phyloP scores from a whole-genome alignment of 2,113 vertebrate genomes.

The Etia nguti region DNA sequence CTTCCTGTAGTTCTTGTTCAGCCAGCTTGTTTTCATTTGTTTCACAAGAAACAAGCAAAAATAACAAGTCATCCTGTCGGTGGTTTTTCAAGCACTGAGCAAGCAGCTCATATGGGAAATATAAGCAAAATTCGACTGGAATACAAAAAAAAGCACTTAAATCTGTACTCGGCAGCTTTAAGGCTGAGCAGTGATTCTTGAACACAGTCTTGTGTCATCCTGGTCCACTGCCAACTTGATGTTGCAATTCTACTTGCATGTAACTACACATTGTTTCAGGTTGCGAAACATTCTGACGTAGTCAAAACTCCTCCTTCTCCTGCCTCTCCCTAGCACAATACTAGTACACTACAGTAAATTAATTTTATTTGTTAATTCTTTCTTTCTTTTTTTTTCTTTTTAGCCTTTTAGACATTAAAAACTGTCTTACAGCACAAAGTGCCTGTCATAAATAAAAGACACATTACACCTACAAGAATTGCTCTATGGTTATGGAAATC shows the following conservation, averaged over 20 bases:
- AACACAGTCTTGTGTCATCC: background rate
- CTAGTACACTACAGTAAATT: background rate
- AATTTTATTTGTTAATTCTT: background rate
- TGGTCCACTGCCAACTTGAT: background rate
- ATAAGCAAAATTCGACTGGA: background rate
- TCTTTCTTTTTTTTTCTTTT: background rate
- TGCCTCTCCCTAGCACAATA: background rate
- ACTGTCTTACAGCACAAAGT: background rate
- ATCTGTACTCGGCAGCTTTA: background rate
- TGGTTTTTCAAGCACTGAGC: background rate
- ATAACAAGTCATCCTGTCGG: background rate
- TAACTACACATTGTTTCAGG: background rate
- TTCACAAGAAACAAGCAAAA: background rate
- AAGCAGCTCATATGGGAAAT: background rate
- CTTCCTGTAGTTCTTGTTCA: background rate
- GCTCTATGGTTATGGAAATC: background rate
- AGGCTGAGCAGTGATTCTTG: background rate
- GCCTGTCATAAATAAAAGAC: background rate
- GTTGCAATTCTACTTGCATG: background rate
- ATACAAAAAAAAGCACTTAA: background rate
- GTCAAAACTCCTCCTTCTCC: background rate
- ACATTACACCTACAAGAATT: background rate
- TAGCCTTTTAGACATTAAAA: background rate
- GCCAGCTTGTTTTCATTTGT: background rate
- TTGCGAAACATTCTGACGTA: background rate